These are phyloP conservation scores for Sinhomidia bicolor DNA, from an alignment of 2,888 invertebrate species.

Conservation along the genomic window DNA sequence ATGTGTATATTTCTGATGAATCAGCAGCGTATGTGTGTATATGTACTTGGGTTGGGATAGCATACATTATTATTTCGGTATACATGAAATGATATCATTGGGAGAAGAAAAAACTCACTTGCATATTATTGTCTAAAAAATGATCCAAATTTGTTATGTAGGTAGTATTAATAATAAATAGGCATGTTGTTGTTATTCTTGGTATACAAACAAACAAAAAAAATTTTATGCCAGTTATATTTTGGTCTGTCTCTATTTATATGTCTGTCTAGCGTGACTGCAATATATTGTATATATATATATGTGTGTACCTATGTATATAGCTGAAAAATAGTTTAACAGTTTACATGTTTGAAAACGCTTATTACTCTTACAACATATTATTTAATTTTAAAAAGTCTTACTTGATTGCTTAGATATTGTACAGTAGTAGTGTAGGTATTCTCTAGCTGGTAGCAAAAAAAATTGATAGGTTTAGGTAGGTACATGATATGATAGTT, in stretches of 20 bases:
- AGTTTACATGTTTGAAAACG: slow-evolving; percentile 9
- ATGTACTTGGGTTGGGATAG: too few relatives aligned
- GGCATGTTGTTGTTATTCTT: background rate
- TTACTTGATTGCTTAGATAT: too few relatives aligned
- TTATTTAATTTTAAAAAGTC: too few relatives aligned
- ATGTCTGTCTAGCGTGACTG: background rate
- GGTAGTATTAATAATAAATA: background rate
- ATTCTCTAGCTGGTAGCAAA: background rate
- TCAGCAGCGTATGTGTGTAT: too few relatives aligned
- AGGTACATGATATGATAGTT: background rate
- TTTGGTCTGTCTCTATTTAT: too few relatives aligned
- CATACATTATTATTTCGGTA: too few relatives aligned
- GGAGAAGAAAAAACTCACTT: background rate
- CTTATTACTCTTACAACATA: too few relatives aligned
- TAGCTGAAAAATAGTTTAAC: too few relatives aligned
- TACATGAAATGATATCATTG: background rate
- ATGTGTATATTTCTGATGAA: too few relatives aligned
- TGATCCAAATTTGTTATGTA: background rate
- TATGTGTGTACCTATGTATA: too few relatives aligned
- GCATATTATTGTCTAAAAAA: background rate
- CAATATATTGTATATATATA: too few relatives aligned
- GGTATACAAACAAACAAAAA: background rate
- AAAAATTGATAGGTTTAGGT: background rate
- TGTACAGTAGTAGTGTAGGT: background rate
- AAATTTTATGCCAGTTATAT: background rate